A percentile compares a stretch with the other conserved stretches of the same genome.
These are phyloP conservation scores for Monochamus saltuarius DNA, from an alignment of 1,140 invertebrate genomes.

Conservation along the genomic window DNA sequence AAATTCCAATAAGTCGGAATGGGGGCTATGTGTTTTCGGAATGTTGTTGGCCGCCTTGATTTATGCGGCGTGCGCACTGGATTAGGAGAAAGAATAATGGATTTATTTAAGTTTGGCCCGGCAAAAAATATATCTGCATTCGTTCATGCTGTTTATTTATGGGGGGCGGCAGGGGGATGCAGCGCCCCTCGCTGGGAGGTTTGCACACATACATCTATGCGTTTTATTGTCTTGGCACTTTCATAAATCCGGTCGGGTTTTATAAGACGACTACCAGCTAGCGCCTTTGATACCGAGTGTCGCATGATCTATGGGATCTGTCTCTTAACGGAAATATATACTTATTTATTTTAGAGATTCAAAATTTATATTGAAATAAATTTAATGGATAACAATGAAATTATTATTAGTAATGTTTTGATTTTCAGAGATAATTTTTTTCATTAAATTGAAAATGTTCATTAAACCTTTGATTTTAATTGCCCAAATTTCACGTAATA, in stretches of 20 bases:
- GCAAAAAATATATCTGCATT: constrained; percentile 30
- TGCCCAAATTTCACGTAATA: no score
- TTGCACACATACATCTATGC: constrained; percentile 16
- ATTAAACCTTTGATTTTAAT: no score
- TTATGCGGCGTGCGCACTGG: constrained; percentile 28
- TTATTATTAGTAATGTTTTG: no score
- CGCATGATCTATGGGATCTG: no score
- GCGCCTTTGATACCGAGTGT: no score
- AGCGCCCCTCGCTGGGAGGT: constrained; percentile 21
- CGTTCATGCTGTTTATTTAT: constrained; percentile 30
- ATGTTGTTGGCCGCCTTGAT: constrained; percentile 27
- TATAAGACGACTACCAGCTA: no score
- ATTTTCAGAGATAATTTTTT: no score
- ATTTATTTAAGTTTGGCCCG: constrained; percentile 30
- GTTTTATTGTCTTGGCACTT: constrained; percentile 28
- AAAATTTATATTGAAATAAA: no score
- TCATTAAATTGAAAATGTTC: no score
- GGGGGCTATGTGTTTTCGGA: constrained; percentile 27
- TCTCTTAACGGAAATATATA: no score
- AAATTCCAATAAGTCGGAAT: constrained; percentile 26
- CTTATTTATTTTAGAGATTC: no score
- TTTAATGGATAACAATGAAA: no score
- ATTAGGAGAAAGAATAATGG: constrained; percentile 32
- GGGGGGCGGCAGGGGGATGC: constrained; percentile 10
- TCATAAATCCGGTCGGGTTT: constrained; percentile 9